phyloP scores from a whole-genome alignment of 2,797 vertebrate species.

The Microchirus variegatus region DNA sequence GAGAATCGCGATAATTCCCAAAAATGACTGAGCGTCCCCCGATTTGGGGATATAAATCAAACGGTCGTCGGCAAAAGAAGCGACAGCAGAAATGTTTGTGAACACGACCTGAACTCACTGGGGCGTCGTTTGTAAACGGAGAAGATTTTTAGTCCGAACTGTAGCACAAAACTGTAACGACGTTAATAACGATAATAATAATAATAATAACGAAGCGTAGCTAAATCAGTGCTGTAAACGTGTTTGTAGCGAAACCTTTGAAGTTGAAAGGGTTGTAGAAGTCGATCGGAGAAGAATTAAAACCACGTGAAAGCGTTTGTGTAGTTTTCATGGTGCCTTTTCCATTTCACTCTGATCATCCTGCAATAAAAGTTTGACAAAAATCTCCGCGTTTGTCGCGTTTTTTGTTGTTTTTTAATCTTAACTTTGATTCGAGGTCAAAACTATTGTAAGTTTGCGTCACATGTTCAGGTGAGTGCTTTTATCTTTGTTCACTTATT shows the following conservation, averaged over 20 bases:
- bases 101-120: too few relatives aligned
- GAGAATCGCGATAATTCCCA: too few relatives aligned
- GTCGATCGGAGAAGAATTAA: neutral
- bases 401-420: neutral
- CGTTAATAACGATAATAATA: neutral
- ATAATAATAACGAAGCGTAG: neutral
- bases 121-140: too few relatives aligned
- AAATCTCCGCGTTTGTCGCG: neutral
- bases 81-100: too few relatives aligned
- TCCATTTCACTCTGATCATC: slow-evolving; percentile 83
- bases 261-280: neutral
- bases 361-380: slow-evolving; percentile 87
- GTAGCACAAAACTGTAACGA: neutral
- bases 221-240: neutral
- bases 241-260: neutral
- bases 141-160: neutral
- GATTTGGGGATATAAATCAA: too few relatives aligned
- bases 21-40: too few relatives aligned
- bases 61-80: too few relatives aligned
- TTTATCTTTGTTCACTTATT: too few relatives aligned
- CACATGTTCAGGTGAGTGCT: too few relatives aligned
- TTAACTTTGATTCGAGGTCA: too few relatives aligned
- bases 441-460: too few relatives aligned
- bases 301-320: neutral
- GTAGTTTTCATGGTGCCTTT: slow-evolving; percentile 90